Base-by-base conservation (phyloP, 2,797 vertebrate genomes). In the Dicrostonyx torquatus region DNA sequence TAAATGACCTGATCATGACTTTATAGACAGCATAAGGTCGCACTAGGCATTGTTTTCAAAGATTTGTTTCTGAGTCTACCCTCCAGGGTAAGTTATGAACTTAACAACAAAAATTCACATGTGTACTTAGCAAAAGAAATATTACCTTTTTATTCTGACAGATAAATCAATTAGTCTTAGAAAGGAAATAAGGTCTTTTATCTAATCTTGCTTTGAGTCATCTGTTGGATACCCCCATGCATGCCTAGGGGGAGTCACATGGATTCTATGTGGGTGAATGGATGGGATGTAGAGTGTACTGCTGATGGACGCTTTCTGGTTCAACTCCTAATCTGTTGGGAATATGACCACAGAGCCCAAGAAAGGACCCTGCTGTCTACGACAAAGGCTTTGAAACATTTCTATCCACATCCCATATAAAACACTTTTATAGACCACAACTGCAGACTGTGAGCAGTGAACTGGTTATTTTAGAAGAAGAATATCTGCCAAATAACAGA, bases 81-180 rank as follows among this genome's bases (percentile, higher is more conserved):
- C n/a, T 48, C 70, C 87, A 37, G 34, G 34, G 43, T 76, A 90
- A 94, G 53, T 94, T 87, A 90, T 40, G 20, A 95, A 89, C 70
- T 80, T 89, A 77, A n/a, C 45, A 95, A 93, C 53, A 84, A 89
- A 97, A 96, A 95, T 82, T 92, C 66, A 94, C 66, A 78, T 72
- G 90, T 91, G 55, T 58, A 89, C 87, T 95, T 89, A 48, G 94
- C 60, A 66, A 66, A 84, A 58, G 55, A 58, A 58, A 22, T 58
- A 58, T 58, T 58, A 2, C 55, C 55, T 58, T 58, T 58, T 58
- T 58, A 58, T 58, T 58, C 55, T 58, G 92, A 94, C 76, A 85
- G 85, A 82, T 78, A 80, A 89, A 87, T 84, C 37, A 48, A 92
- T 89, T 94, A 92, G 48, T 89, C 87, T 85, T 60, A 91, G 70